Evolutionary conservation across 2,888 invertebrate species (phyloP).

Genomic region (Ypsolopha sequella): DNA sequence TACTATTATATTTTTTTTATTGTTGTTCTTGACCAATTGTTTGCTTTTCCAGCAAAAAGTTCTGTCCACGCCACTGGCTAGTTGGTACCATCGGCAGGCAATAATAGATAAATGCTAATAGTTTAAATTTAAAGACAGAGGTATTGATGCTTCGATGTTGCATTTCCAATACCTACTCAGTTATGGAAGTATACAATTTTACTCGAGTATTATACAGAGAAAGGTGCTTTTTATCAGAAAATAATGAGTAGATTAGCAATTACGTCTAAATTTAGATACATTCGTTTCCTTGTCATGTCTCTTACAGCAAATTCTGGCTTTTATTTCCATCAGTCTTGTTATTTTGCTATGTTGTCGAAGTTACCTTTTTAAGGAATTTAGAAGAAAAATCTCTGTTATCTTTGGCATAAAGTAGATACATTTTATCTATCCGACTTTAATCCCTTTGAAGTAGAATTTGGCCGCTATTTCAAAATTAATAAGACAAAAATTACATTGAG

Average conservation of each 20-base stretch:
- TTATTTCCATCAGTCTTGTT: constrained; percentile 3
- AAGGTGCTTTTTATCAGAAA: neutral
- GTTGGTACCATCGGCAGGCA: too few relatives aligned
- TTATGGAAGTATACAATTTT: too few relatives aligned
- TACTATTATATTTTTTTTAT: too few relatives aligned
- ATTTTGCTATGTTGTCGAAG: neutral
- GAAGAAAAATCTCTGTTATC: neutral
- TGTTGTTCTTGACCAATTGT: too few relatives aligned
- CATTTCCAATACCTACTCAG: neutral
- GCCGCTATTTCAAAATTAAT: too few relatives aligned
- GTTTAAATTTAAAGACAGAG: neutral
- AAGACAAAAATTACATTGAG: too few relatives aligned
- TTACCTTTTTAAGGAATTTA: neutral
- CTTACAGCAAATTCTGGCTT: neutral
- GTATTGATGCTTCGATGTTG: neutral
- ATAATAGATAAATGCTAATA: too few relatives aligned
- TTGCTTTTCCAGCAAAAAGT: too few relatives aligned
- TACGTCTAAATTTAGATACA: neutral
- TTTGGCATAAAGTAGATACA: neutral
- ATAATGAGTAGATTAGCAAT: neutral
- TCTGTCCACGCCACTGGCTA: too few relatives aligned
- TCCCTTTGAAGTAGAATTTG: neutral
- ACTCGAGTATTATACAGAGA: too few relatives aligned
- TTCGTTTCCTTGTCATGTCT: neutral
- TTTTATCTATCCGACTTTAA: neutral